phyloP scores from a whole-genome alignment of 1,140 invertebrate genomes.

The Arctopsyche grandis region DNA sequence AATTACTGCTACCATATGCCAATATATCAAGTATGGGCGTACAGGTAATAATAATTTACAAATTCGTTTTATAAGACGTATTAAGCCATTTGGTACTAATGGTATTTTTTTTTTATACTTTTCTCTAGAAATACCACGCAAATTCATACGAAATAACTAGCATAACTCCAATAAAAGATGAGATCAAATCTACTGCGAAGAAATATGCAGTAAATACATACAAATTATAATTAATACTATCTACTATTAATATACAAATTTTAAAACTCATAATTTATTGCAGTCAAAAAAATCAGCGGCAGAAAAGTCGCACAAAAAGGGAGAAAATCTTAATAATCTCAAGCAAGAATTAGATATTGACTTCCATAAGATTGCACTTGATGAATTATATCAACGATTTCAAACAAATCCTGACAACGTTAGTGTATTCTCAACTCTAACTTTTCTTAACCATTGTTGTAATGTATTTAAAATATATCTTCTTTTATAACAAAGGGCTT shows the following conservation, averaged over 20 bases:
- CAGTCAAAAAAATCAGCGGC: conserved; percentile 83
- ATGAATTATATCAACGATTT: conserved; percentile 96
- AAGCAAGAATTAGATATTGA: conserved; percentile 99
- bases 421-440: conserved; percentile 62
- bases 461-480: background rate
- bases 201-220: conserved; percentile 94
- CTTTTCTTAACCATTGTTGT: background rate
- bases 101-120: too few relatives aligned
- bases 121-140: too few relatives aligned
- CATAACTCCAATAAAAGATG: conserved; percentile 86
- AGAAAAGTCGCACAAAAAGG: conserved; percentile 78
- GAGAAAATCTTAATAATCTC: conserved; percentile 93
- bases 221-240: too few relatives aligned
- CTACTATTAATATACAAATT: too few relatives aligned
- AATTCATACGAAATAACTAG: conserved; percentile 95
- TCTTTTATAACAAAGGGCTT: conserved; percentile 76
- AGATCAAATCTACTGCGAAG: conserved; percentile 93
- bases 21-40: too few relatives aligned
- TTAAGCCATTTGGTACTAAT: too few relatives aligned
- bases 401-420: conserved; percentile 95
- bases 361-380: conserved; percentile 96
- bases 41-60: too few relatives aligned
- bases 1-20: too few relatives aligned
- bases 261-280: conserved; percentile 48
- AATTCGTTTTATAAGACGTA: too few relatives aligned